Conservation (phyloP, 2,113 vertebrate species). For the Etia nguti region DNA sequence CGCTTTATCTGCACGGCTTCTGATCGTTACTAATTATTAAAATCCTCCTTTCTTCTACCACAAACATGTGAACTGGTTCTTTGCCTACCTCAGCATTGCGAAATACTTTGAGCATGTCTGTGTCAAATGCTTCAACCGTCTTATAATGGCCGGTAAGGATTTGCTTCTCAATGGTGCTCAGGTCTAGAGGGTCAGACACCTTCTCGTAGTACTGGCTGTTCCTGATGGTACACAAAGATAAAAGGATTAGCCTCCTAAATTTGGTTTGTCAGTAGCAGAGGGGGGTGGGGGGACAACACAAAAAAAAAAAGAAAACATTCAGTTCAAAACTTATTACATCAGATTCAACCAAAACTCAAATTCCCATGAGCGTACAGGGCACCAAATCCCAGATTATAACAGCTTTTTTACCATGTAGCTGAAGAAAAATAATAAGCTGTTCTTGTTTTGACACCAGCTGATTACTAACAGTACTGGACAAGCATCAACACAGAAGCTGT, state of each 20-base stretch:
- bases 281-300: background rate
- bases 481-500: slow-evolving; percentile 25
- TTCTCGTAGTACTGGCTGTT: slow-evolving; percentile 98
- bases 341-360: background rate
- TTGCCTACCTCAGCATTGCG: slow-evolving; percentile 91
- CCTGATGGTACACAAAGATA: slow-evolving; percentile 59
- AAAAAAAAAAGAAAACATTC: background rate
- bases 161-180: slow-evolving; percentile 93
- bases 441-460: slow-evolving; percentile 30
- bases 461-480: slow-evolving; percentile 27
- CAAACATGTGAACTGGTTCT: background rate
- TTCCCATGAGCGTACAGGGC: background rate
- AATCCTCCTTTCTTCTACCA: background rate
- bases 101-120: slow-evolving; percentile 98
- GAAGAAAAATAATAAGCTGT: background rate
- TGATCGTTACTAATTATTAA: background rate
- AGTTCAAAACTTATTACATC: background rate
- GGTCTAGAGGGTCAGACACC: slow-evolving; percentile 92
- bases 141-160: slow-evolving; percentile 96
- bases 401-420: background rate
- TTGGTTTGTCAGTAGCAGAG: background rate
- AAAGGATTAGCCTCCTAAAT: background rate
- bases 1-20: background rate
- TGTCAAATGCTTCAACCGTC: slow-evolving; percentile 94
- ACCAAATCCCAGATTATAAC: background rate